Base-by-base conservation (phyloP, 35 echinoderm and acorn worm species). In the Stichopus chloronotus region DNA sequence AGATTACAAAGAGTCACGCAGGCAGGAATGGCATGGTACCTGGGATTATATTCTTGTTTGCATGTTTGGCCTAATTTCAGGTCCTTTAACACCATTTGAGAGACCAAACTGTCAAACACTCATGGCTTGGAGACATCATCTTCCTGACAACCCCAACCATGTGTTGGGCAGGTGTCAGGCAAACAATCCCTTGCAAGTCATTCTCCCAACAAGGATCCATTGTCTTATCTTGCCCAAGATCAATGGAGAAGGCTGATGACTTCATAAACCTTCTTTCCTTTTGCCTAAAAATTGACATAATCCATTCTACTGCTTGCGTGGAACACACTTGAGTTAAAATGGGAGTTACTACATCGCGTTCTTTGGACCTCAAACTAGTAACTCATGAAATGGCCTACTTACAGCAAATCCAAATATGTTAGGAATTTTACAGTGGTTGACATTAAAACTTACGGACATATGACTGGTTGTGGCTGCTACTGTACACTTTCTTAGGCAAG, bases 41-140 rank as follows among this genome's bases (percentile, higher is more conserved):
- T 43, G 30, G 30, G 30, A 43, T 43, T 43, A 43, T 83, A 83
- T 20, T 56, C 80, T 56, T 83, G 14, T 83, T 83, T 83, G 80
- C 53, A 83, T 83, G 80, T 83, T 83, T 83, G 55, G 55, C 80
- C 80, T 83, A 83, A 83, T 83, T 83, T 65, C 19, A 65, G 61
- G 61, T 65, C 61, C 17, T 65, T 65, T 17, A 13, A 65, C 2
- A 65, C 5, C 61, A 65, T 65, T 65, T 65, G 61, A 65, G 17
- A 17, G 61, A 65, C 17, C 61, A 17, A 65, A 10, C 61, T 65
- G 61, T 65, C 61, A 65, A 65, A 65, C 61, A 65, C 17, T 65
- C 61, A 13, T 65, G 10, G 61, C 17, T 65, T 65, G 10, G 10
- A 65, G 10, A 17, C 17, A 65, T 65, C 6, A 65, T 65, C 17